These are phyloP conservation scores for Trichonephila inaurata DNA, from an alignment of 1,140 invertebrate species.

Conservation along the genomic window DNA sequence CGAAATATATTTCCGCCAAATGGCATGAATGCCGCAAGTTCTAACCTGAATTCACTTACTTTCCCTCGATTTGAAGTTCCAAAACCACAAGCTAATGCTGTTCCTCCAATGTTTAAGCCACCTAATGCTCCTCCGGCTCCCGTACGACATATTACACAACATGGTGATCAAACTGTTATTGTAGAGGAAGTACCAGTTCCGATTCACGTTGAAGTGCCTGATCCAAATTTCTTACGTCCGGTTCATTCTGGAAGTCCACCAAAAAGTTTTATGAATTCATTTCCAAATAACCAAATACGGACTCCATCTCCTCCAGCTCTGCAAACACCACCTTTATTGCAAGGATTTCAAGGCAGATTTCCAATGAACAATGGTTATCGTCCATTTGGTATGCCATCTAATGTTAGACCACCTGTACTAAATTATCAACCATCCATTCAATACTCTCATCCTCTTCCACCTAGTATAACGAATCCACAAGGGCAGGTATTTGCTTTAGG, in stretches of 20 bases:
- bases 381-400: slow-evolving; percentile 52
- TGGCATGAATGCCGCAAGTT: slow-evolving; percentile 34
- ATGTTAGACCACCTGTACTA: slow-evolving; percentile 33
- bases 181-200: slow-evolving; percentile 72
- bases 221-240: slow-evolving; percentile 46
- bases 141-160: slow-evolving; percentile 57
- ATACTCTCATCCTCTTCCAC: slow-evolving; percentile 35
- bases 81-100: background rate
- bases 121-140: slow-evolving; percentile 32
- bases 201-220: slow-evolving; percentile 63
- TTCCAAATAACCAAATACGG: slow-evolving; percentile 38
- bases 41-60: slow-evolving; percentile 20
- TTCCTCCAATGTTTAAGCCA: background rate
- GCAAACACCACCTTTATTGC: slow-evolving; percentile 52
- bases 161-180: slow-evolving; percentile 63
- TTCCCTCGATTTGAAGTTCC: slow-evolving; percentile 50
- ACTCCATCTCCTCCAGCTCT: slow-evolving; percentile 43
- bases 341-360: slow-evolving; percentile 56
- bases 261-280: background rate
- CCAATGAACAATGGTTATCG: slow-evolving; percentile 24
- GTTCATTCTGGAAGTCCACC: slow-evolving; percentile 18
- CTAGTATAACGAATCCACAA: slow-evolving; percentile 9
- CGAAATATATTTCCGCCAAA: slow-evolving; percentile 43
- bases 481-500: slow-evolving; percentile 55
- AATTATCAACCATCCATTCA: slow-evolving; percentile 44